Evolutionary conservation across 2,113 vertebrate genomes (phyloP).

Genomic region (Eira barbara): DNA sequence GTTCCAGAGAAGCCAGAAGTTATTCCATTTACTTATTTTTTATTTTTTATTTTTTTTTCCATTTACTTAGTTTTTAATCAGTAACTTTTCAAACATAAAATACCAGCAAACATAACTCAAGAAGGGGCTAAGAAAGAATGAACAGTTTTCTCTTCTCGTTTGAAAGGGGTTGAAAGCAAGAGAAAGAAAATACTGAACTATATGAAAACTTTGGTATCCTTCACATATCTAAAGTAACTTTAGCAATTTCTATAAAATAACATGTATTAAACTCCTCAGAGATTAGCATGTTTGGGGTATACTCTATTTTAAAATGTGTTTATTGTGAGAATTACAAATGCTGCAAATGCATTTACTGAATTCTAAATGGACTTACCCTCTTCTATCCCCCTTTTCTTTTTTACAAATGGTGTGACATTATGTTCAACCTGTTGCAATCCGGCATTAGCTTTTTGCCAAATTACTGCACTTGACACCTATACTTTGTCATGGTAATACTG

Average conservation of each 20-base stretch:
- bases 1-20: background rate
- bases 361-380: background rate
- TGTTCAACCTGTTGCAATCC: background rate
- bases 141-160: background rate
- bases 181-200: background rate
- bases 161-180: background rate
- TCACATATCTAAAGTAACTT: background rate
- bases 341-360: background rate
- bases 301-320: background rate
- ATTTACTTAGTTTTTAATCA: background rate
- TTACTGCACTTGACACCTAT: background rate
- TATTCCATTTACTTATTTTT: background rate
- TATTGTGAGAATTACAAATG: conserved; percentile 30
- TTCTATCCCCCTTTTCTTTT: background rate
- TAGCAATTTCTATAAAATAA: background rate
- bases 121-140: background rate
- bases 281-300: background rate
- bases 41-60: too few species aligned
- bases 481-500: background rate
- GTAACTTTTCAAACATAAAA: background rate
- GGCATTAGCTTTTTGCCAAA: background rate
- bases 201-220: background rate
- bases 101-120: conserved; percentile 22
- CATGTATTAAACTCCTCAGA: background rate
- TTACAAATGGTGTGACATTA: background rate